Percentiles rank a stretch among this genome's conserved stretches.
phyloP scores from a whole-genome alignment of 2,888 invertebrate species.

The Conchocele bisecta region DNA sequence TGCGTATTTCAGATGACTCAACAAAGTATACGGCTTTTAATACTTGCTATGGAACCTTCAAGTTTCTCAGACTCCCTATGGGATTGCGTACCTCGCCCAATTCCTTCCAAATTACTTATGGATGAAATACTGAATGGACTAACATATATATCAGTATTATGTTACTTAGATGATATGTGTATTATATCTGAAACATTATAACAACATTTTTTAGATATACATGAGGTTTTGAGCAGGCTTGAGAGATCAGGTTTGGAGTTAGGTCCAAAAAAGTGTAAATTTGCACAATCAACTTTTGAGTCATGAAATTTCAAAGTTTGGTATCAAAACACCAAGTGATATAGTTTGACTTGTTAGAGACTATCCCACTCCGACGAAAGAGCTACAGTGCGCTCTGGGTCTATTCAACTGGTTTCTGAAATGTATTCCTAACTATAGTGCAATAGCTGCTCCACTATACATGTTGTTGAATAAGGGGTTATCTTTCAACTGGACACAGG shows the following conservation, averaged over 20 bases:
- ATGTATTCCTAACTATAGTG: constrained; percentile 46
- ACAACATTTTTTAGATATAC: constrained; percentile 37
- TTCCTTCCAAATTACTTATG: constrained; percentile 51
- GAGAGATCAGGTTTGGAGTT: constrained; percentile 36
- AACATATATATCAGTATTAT: constrained; percentile 46
- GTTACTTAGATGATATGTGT: constrained; percentile 51
- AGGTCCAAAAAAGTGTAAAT: constrained; percentile 6
- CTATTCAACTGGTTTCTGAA: constrained; percentile 50
- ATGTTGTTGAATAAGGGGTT: constrained; percentile 34
- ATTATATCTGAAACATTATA: constrained; percentile 42
- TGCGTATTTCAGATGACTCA: constrained; percentile 16
- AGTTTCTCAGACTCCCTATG: constrained; percentile 51
- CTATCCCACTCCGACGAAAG: constrained; percentile 43
- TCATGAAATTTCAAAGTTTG: constrained; percentile 40
- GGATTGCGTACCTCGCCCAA: constrained; percentile 45
- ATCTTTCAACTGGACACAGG: constrained; percentile 30
- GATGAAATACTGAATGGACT: constrained; percentile 44
- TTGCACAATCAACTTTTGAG: constrained; percentile 31
- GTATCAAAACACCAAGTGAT: constrained; percentile 34
- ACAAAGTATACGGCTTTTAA: constrained; percentile 46
- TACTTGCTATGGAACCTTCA: constrained; percentile 47
- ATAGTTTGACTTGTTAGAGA: constrained; percentile 34
- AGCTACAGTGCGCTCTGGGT: constrained; percentile 35
- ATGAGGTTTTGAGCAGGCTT: constrained; percentile 38
- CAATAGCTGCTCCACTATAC: constrained; percentile 36